A percentile compares a stretch with the other conserved stretches of the same genome.
Conservation (phyloP, 2,888 invertebrate genomes). For the Myopa tessellatipennis region DNA sequence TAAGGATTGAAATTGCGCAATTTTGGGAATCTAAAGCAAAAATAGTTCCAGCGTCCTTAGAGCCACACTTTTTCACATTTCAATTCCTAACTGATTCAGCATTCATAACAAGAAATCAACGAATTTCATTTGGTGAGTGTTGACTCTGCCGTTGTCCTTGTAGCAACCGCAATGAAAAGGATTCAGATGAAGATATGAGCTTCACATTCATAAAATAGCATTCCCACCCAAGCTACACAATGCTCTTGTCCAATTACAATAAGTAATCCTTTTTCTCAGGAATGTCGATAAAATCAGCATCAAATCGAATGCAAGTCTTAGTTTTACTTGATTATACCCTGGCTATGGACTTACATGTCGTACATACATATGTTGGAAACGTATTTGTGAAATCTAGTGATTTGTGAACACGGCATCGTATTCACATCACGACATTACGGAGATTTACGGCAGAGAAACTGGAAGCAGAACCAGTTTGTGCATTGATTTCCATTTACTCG, state of each 20-base stretch:
- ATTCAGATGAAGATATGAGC: background rate
- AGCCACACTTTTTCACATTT: background rate
- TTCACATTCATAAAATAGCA: background rate
- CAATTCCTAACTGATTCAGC: slow-evolving; percentile 30
- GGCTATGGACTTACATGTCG: background rate
- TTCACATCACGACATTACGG: too few species aligned
- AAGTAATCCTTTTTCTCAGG: slow-evolving; percentile 57
- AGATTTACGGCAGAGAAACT: too few species aligned
- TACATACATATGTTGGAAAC: too few species aligned
- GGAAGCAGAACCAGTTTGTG: too few species aligned
- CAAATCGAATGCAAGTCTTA: slow-evolving; percentile 1
- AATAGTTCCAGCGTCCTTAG: too few species aligned
- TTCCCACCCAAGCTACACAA: slow-evolving; percentile 6
- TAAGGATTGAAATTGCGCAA: too few species aligned
- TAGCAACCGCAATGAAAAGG: background rate
- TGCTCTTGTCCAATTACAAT: slow-evolving; percentile 52
- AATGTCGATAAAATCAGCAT: slow-evolving; percentile 56
- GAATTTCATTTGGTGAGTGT: slow-evolving; percentile 35
- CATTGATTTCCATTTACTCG: too few species aligned
- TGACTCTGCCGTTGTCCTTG: background rate
- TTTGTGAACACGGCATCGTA: too few species aligned
- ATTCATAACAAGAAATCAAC: slow-evolving; percentile 33
- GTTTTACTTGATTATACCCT: background rate
- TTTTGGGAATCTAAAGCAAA: too few species aligned
- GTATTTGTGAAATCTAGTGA: too few species aligned